Evolutionary conservation across 2,113 vertebrate species (phyloP), one percentile per base, ranked within the genome.

Genomic region (Fulica atra): DNA sequence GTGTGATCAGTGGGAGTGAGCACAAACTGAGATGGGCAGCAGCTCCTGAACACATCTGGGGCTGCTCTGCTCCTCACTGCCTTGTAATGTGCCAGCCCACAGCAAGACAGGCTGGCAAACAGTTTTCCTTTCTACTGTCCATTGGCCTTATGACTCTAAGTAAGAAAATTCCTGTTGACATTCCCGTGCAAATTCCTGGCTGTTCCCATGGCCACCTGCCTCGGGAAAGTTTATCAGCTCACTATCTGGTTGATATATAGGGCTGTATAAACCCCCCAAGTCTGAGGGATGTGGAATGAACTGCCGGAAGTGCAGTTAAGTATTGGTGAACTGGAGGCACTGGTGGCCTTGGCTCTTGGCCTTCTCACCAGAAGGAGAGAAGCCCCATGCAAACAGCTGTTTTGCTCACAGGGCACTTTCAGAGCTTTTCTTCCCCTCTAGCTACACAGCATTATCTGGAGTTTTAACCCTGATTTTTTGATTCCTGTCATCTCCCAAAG

Each of bases 121-220:
- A 59, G 3, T 74, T 86, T 64, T 19, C 42, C 7, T 44, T 96
- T 93, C 93, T 74, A 61, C 61, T 85, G 65, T 85, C 88, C 85
- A 65, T 35, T 91, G 91, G 74, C 60, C 16, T 48, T 92, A 78
- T 9, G 25, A 73, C 23, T 63, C 68, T 50, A 60, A 86, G 76
- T 63, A 86, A 87, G 83, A 92, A 84, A 93, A 96, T 92, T 88
- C 91, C 71, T 70, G 35, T 65, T 2, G 5, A 92, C 93, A 96
- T 96, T 95, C 95, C 83, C 91, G 38, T 77, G 71, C 63, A 76
- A 86, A 93, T 93, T 97, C 92, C 93, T 88, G 68, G 46, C 88
- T 59, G 92, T 96, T 94, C 79, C 66, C 78, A 72, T 64, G 84
- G 89, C 78, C 91, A 96, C 84, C 81, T 95, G 93, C 84, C 54